Base-by-base conservation (phyloP, 2,113 vertebrate genomes). In the Gopherus flavomarginatus region DNA sequence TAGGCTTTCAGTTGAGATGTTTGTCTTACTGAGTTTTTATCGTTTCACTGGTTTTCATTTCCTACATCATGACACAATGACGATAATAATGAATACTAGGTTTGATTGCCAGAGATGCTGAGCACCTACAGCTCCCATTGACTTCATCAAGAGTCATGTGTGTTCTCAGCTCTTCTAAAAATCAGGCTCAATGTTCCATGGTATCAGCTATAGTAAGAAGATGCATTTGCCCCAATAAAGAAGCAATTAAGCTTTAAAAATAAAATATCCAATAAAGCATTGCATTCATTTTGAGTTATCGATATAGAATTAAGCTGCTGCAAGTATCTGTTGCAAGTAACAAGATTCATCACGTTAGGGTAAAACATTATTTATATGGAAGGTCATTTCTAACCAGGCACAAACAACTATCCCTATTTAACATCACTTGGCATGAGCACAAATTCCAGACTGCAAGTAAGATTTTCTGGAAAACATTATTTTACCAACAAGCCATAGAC, bases 341-440 rank as follows among this genome's bases (percentile, higher is more conserved):
- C 49, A 89, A 38, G 19, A 72, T 72, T 38, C 35, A 89, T 52
- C 65, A 62, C 22, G 11, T 81, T 5, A 26, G 65, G 44, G 65
- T 62, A 82, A 49, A 81, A 53, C 44, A n/a, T 65, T 62, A 62
- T 65, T 89, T 78, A 26, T 47, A 78, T 26, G 42, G 38, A 42
- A 78, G 24, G 24, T 78, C 65, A 72, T 38, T 38, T 72, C n/a
- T n/a, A 38, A 38, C 8, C 4, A 72, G 65, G 38, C n/a, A 11
- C 35, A 72, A 65, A 78, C 65, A 22, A 19, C 12, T 88, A 83
- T 80, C 89, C 77, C 6, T 84, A 11, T 44, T 88, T 97, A 94
- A 79, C 59, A 86, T 90, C 35, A 84, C 21, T 93, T 94, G 93
- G 65, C 54, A 97, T 3, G 86, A 56, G 12, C 95, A 91, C 85